Percentiles rank a stretch among this genome's conserved stretches.
These are phyloP conservation scores for Ormyrus rosae DNA, from an alignment of 2,888 invertebrate genomes.

Conservation along the genomic window DNA sequence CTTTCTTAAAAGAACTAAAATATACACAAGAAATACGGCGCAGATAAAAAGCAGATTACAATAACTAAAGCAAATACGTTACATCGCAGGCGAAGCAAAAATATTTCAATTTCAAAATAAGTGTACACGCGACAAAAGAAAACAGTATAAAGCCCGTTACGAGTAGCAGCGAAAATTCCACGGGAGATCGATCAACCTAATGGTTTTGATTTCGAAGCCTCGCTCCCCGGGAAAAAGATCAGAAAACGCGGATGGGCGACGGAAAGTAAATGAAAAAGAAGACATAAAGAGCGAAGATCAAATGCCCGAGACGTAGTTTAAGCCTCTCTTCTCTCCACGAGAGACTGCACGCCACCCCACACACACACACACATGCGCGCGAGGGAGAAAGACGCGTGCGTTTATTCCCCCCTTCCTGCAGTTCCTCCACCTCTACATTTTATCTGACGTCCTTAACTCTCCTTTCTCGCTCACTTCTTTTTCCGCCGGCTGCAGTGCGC, in stretches of 20 bases:
- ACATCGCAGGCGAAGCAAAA: neutral
- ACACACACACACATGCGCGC: neutral
- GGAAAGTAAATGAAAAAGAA: neutral
- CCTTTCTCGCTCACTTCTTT: constrained; percentile 5
- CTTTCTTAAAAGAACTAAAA: neutral
- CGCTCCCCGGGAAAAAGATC: neutral
- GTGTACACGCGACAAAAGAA: neutral
- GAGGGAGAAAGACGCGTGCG: neutral
- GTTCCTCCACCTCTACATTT: neutral
- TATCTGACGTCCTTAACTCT: constrained; percentile 27
- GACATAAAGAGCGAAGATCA: constrained; percentile 6
- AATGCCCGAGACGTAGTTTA: constrained; percentile 14
- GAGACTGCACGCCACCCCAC: constrained; percentile 3
- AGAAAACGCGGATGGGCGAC: neutral
- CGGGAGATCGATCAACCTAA: neutral
- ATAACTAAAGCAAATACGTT: too few relatives aligned
- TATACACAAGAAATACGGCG: neutral
- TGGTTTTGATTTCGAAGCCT: constrained; percentile 15
- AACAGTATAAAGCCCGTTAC: too few relatives aligned
- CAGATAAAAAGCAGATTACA: too few relatives aligned
- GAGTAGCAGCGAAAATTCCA: neutral
- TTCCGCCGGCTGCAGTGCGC: neutral
- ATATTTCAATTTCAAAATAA: neutral
- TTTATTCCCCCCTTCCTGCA: neutral
- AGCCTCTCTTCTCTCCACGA: neutral